These are phyloP conservation scores for Metacarcinus magister DNA, from an alignment of 2,888 invertebrate species.

Conservation along the genomic window DNA sequence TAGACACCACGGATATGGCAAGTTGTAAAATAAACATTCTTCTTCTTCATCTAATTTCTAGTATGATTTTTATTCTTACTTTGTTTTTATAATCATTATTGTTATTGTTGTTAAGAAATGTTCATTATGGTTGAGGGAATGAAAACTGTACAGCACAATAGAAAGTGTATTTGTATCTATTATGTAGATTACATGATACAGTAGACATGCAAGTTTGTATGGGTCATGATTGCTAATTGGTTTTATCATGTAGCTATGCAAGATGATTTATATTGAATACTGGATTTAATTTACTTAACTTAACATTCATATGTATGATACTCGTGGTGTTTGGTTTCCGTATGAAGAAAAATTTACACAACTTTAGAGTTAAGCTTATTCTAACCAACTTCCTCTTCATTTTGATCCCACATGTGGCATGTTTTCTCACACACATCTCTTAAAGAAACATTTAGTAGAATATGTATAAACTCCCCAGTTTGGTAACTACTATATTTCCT, in stretches of 20 bases:
- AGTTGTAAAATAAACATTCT: background rate
- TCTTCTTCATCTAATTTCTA: background rate
- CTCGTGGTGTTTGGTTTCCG: background rate
- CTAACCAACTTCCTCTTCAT: background rate
- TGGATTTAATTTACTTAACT: slow-evolving; percentile 39
- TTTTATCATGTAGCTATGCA: slow-evolving; percentile 31
- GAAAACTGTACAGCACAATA: slow-evolving; percentile 28
- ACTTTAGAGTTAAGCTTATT: background rate
- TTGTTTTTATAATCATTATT: background rate
- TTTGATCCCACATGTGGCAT: background rate
- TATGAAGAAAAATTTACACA: background rate
- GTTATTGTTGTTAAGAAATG: background rate
- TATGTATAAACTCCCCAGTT: background rate
- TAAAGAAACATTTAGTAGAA: background rate
- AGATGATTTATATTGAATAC: slow-evolving; percentile 7
- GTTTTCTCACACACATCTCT: background rate
- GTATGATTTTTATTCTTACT: background rate
- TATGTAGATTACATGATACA: slow-evolving; percentile 33
- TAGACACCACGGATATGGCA: background rate
- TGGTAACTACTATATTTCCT: background rate
- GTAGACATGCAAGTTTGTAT: slow-evolving; percentile 39
- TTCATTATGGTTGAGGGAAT: slow-evolving; percentile 16
- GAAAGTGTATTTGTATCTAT: slow-evolving; percentile 29
- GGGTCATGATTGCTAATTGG: slow-evolving; percentile 14
- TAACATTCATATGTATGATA: background rate